Conservation (phyloP, 2,888 invertebrate species). For the Sericinus montela region DNA sequence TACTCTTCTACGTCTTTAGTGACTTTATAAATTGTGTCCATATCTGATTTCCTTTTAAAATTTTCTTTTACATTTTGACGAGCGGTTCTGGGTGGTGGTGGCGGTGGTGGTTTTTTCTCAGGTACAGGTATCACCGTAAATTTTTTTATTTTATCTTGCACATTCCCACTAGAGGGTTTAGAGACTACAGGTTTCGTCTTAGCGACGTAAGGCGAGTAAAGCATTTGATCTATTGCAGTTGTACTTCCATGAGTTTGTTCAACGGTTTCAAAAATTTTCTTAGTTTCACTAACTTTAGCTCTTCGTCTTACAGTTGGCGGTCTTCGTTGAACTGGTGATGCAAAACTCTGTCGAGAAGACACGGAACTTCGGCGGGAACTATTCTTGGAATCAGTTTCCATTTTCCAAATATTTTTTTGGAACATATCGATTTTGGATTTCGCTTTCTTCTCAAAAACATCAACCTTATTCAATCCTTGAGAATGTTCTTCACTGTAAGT, state of each 20-base stretch:
- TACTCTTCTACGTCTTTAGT: conserved; percentile 68
- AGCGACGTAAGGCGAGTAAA: conserved; percentile 17
- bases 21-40: conserved; percentile 56
- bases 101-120: conserved; percentile 35
- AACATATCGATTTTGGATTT: conserved; percentile 72
- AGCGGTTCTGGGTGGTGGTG: conserved; percentile 45
- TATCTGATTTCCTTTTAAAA: conserved; percentile 54
- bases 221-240: conserved; percentile 42
- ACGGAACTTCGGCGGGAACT: conserved; percentile 53
- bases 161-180: conserved; percentile 55
- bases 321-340: not conserved
- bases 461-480: conserved; percentile 54
- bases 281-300: conserved; percentile 51
- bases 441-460: conserved; percentile 67
- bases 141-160: conserved; percentile 67
- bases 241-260: conserved; percentile 41
- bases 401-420: conserved; percentile 65
- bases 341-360: conserved; percentile 45
- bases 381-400: conserved; percentile 60
- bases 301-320: conserved; percentile 22
- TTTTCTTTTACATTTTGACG: conserved; percentile 52
- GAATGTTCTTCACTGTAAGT: conserved; percentile 61
- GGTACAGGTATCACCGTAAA: conserved; percentile 53
- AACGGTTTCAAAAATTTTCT: conserved; percentile 55
- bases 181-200: conserved; percentile 39